These are phyloP conservation scores for Brachyrhaphis roseni DNA, from an alignment of 2,797 vertebrate species.

Conservation along the genomic window DNA sequence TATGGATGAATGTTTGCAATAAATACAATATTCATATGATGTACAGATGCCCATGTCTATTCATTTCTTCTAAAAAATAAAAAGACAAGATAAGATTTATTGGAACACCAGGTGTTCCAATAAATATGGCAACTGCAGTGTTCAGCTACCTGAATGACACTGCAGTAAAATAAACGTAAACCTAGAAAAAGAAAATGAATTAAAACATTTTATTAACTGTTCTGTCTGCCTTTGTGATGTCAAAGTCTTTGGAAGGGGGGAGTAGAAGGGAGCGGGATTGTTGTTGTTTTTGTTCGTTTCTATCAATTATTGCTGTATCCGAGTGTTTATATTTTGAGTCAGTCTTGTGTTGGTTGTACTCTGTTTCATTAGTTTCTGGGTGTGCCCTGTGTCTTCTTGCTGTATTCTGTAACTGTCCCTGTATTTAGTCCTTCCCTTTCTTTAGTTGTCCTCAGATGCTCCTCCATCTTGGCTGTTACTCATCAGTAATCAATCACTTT, in stretches of 20 bases:
- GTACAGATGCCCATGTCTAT: background rate
- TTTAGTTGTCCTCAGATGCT: background rate
- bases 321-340: background rate
- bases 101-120: background rate
- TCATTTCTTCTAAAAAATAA: background rate
- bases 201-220: background rate
- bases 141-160: background rate
- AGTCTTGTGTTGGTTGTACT: background rate
- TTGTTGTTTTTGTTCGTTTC: background rate
- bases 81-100: no score
- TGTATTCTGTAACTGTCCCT: background rate
- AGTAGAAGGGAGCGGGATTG: background rate
- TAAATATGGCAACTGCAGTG: background rate
- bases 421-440: background rate
- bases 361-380: background rate
- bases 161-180: background rate
- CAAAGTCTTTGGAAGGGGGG: background rate
- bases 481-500: background rate
- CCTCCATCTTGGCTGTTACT: background rate
- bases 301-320: background rate
- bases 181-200: background rate
- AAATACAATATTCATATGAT: background rate
- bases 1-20: background rate
- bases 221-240: background rate
- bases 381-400: background rate